A percentile compares a stretch with the other conserved stretches of the same genome.
These are phyloP conservation scores for Taenaris catops DNA, from an alignment of 2,888 invertebrate genomes.

Conservation along the genomic window DNA sequence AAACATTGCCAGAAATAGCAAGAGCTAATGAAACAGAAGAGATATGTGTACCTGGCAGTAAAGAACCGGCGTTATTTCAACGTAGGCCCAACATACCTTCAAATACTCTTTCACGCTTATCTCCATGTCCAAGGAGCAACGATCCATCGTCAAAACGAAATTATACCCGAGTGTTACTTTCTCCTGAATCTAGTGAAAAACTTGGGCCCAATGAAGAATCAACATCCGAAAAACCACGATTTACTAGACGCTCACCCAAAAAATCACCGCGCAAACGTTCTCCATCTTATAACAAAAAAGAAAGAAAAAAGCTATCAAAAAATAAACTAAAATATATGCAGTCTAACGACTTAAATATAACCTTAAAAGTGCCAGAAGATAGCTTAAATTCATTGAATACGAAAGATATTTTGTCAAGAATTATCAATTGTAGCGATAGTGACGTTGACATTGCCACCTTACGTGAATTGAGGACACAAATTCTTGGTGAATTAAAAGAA, in stretches of 20 bases:
- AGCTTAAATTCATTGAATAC: slow-evolving; percentile 59
- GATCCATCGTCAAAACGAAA: slow-evolving; percentile 35
- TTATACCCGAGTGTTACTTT: slow-evolving; percentile 61
- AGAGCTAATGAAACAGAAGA: slow-evolving; percentile 50
- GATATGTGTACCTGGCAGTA: slow-evolving; percentile 51
- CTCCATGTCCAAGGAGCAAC: slow-evolving; percentile 19
- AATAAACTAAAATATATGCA: slow-evolving; percentile 29
- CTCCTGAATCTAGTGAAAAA: slow-evolving; percentile 44
- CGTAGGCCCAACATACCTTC: slow-evolving; percentile 50
- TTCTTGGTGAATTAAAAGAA: slow-evolving; percentile 67
- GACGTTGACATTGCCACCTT: slow-evolving; percentile 73
- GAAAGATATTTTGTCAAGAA: slow-evolving; percentile 61
- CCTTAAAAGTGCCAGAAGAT: slow-evolving; percentile 64
- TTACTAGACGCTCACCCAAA: slow-evolving; percentile 43
- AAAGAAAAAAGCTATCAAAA: slow-evolving; percentile 47
- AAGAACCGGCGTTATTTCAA: slow-evolving; percentile 65
- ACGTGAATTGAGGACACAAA: slow-evolving; percentile 62
- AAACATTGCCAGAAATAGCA: slow-evolving; percentile 59
- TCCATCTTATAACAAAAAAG: slow-evolving; percentile 48
- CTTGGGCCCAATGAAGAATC: slow-evolving; percentile 33
- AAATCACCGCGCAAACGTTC: slow-evolving; percentile 35
- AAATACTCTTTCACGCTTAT: slow-evolving; percentile 27
- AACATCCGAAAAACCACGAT: slow-evolving; percentile 39
- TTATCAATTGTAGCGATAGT: slow-evolving; percentile 59
- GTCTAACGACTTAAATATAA: slow-evolving; percentile 59